These are phyloP conservation scores for Leptopilina syphax DNA, from an alignment of 2,888 invertebrate species.

Conservation along the genomic window DNA sequence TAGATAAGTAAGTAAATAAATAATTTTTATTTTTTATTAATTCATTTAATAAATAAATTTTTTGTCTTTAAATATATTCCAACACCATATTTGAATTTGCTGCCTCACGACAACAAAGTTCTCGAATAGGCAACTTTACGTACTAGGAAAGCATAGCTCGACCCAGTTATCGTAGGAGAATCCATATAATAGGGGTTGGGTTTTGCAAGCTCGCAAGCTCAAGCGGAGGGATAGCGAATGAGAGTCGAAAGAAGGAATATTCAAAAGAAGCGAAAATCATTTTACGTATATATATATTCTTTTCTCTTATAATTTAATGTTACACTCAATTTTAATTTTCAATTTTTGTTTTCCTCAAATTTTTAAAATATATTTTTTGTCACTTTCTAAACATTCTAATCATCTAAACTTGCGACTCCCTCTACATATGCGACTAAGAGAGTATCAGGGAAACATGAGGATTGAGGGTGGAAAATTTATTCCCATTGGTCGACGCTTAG, in stretches of 20 bases:
- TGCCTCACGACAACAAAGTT: conserved; percentile 56
- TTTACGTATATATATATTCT: too few relatives aligned
- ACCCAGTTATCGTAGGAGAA: neutral
- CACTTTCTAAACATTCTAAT: conserved; percentile 50
- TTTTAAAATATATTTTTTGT: neutral
- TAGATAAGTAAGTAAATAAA: too few relatives aligned
- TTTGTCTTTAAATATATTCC: too few relatives aligned
- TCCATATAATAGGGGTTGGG: conserved; percentile 10
- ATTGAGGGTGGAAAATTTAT: conserved; percentile 37
- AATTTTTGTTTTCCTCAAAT: too few relatives aligned
- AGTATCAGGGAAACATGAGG: conserved; percentile 60
- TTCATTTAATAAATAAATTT: too few relatives aligned
- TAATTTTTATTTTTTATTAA: too few relatives aligned
- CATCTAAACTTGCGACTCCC: conserved; percentile 58
- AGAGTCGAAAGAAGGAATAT: neutral
- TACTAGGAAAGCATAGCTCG: conserved; percentile 61
- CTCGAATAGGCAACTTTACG: conserved; percentile 59
- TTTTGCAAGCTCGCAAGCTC: conserved; percentile 22
- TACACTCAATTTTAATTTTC: neutral
- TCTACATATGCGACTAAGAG: conserved; percentile 60
- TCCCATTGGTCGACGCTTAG: conserved; percentile 30
- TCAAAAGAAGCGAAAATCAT: neutral
- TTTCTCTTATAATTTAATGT: neutral
- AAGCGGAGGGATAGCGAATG: neutral
- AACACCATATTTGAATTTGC: too few relatives aligned